Evolutionary conservation across 2,797 vertebrate genomes (phyloP), one percentile per base, ranked within the genome.

Genomic region (Synaphobranchus kaupii): DNA sequence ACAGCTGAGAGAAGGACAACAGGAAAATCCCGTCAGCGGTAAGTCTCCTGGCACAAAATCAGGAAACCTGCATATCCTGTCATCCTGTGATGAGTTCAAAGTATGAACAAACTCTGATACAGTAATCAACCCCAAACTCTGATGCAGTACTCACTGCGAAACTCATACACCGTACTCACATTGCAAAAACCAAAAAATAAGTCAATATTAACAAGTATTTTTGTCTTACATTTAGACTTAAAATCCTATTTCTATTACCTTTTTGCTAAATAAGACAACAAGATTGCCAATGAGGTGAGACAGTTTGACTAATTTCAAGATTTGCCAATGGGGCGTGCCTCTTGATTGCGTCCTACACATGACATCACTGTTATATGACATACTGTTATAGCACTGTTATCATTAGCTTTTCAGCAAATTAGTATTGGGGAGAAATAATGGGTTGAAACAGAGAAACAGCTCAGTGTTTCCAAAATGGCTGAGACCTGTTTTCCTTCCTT

Each of bases 21-120:
- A 48, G 44, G 44, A 80, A 80, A 80, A 7, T 15, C 71, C 34
- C 7, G 66, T 28, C 34, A 10, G 34, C 2, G 31, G 39, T 76
- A 17, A 76, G 3, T 7, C 54, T 66, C 17, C 60, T 66, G 60
- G 0, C 60, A n/a, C n/a, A 83, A 83, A 52, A 66, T 28, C 63
- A 87, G 86, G 86, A 87, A 87, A 34, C 71, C 31, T 76, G 71
- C 31, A 34, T 44, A 44, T 76, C 71, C 71, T 39, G 31, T 76
- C 44, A 47, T 73, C n/a, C 39, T 22, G 76, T 10, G 9, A 80
- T 6, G 13, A 48, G 44, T 44, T 47, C 44, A 48, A 6, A 48
- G 20, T 48, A 20, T 17, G 9, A 39, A 48, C 60, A 66, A 66
- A 66, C 25, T 66, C 60, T n/a, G 12, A 56, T 4, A 66, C 60